Evolutionary conservation across 37 sponge, comb jelly and placozoan species (phyloP).

Genomic region (Bolinopsis microptera): DNA sequence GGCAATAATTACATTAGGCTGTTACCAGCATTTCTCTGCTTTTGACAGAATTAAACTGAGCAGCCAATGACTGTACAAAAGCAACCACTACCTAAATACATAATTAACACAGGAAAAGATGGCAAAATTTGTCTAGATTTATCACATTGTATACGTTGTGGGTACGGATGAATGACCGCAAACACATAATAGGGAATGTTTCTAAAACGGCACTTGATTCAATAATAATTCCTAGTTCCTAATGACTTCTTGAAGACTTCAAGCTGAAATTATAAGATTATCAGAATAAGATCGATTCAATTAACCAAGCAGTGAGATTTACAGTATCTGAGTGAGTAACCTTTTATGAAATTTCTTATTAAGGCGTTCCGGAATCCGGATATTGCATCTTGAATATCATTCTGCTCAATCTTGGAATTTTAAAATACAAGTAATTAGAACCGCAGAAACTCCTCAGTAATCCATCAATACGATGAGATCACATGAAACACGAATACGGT

Average conservation of each 20-base stretch:
- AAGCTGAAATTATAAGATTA: too few species aligned
- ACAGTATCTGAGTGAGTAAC: too few species aligned
- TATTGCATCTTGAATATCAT: too few species aligned
- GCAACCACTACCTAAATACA: not conserved
- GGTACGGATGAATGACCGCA: not conserved
- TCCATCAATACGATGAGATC: too few species aligned
- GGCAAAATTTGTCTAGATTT: not conserved
- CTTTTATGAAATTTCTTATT: too few species aligned
- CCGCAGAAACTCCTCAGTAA: too few species aligned
- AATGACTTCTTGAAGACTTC: not conserved
- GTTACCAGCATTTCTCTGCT: slow-evolving; percentile 24
- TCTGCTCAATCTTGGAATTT: too few species aligned
- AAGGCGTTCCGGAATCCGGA: too few species aligned
- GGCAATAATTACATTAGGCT: slow-evolving; percentile 44
- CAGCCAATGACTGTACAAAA: not conserved
- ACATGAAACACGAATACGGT: too few species aligned
- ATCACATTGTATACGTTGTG: not conserved
- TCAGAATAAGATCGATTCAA: too few species aligned
- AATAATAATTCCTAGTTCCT: not conserved
- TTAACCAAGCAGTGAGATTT: too few species aligned
- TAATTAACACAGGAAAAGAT: not conserved
- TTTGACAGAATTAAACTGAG: slow-evolving; percentile 30
- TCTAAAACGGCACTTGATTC: not conserved
- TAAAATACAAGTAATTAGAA: too few species aligned
- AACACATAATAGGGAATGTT: not conserved